phyloP scores from a whole-genome alignment of 2,888 invertebrate species.

The Drosophila mercatorum region DNA sequence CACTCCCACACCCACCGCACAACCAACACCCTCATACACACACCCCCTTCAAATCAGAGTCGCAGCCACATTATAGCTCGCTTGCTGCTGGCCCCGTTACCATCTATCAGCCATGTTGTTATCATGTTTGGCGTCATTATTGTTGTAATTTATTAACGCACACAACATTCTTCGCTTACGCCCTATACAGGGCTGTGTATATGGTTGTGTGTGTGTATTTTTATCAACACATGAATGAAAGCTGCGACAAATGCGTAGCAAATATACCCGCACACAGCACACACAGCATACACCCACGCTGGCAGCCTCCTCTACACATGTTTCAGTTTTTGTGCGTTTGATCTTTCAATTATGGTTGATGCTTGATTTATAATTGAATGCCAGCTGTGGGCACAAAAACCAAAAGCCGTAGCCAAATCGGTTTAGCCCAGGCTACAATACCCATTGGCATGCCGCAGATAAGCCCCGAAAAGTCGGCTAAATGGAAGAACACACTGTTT shows the following conservation, averaged over 20 bases:
- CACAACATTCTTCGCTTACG: constrained; percentile 75
- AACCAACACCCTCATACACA: too few relatives aligned
- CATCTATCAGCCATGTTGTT: constrained; percentile 65
- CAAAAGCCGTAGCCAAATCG: constrained; percentile 31
- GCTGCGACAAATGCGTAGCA: constrained; percentile 67
- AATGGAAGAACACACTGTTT: background rate
- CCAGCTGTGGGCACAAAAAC: constrained; percentile 43
- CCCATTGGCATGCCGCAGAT: constrained; percentile 25
- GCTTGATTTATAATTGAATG: constrained; percentile 75
- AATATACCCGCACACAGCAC: constrained; percentile 10
- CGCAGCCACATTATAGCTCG: constrained; percentile 23
- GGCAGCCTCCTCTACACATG: constrained; percentile 15
- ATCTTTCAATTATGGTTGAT: constrained; percentile 77
- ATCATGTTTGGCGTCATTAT: constrained; percentile 79
- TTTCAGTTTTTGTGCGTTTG: constrained; percentile 56
- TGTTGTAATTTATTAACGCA: constrained; percentile 80
- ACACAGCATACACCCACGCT: background rate
- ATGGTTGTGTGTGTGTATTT: constrained; percentile 33
- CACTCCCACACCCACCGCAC: background rate
- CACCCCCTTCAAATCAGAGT: constrained; percentile 36
- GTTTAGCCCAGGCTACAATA: constrained; percentile 7
- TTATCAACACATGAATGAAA: constrained; percentile 60
- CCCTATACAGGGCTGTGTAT: constrained; percentile 32
- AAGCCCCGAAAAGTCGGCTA: constrained; percentile 13
- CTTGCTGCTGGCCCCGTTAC: constrained; percentile 2